Evolutionary conservation across 2,113 vertebrate genomes (phyloP).

Genomic region (Strix aluco): DNA sequence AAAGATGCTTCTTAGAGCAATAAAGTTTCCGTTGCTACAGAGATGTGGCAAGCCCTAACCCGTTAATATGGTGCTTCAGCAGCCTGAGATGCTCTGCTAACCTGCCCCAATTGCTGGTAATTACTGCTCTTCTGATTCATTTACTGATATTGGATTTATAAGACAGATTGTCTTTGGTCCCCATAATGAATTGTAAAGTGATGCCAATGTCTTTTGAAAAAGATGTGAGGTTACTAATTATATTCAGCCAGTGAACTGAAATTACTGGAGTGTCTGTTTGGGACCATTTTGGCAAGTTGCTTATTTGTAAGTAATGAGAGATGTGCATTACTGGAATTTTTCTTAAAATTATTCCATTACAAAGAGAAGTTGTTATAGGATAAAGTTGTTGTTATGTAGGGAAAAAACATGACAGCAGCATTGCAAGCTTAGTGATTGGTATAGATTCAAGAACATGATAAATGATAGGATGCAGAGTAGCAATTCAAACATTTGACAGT

Average conservation of each 20-base stretch:
- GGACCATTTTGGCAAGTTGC: background rate
- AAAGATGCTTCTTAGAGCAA: background rate
- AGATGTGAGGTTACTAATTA: background rate
- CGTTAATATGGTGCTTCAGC: accelerated
- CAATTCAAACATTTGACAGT: background rate
- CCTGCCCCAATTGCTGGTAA: background rate
- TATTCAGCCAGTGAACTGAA: background rate
- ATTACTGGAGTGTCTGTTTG: background rate
- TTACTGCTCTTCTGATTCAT: background rate
- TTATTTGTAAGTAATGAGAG: background rate
- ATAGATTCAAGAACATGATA: background rate
- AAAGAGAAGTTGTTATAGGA: background rate
- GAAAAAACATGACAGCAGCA: background rate
- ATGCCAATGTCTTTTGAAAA: background rate
- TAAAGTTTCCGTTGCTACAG: background rate
- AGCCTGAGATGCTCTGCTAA: background rate
- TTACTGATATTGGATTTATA: background rate
- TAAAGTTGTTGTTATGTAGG: background rate
- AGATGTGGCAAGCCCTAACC: background rate
- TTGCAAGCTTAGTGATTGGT: background rate
- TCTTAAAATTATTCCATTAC: background rate
- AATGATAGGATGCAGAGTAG: background rate
- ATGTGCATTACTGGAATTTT: background rate
- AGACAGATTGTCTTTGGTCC: background rate
- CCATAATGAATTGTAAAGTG: background rate